Base-by-base conservation (phyloP, 2,113 vertebrate species). In the Sterrhoptilus dennistouni region DNA sequence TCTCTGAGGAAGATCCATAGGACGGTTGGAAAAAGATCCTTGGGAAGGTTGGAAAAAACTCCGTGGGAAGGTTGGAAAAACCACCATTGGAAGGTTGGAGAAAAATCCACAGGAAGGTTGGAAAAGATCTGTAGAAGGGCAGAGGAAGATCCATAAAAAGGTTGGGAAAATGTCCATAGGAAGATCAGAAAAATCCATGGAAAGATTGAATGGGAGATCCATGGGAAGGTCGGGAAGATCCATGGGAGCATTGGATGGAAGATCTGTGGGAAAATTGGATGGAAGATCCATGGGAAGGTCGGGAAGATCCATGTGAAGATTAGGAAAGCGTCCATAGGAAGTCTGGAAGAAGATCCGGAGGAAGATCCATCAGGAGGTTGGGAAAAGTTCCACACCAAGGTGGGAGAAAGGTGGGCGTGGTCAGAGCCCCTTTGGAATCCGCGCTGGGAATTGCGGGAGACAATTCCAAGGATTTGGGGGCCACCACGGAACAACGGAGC, bases 31-130 rank as follows among this genome's bases (percentile, higher is more conserved):
- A 35, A 8, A 28, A 36, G 3, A 1, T 38, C 78, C 63, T 27
- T 14, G 6, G 27, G 28, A 57, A 68, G 3, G 6, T 5, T 27
- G 40, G 40, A 1, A 7, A 25, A 54, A 25, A n/a, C n/a, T n/a
- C n/a, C n/a, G n/a, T 14, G 6, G 27, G 28, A 57, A 68, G 3
- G 6, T 5, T 27, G 40, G 40, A 1, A 7, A 25, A 54, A 25
- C 0, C 4, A 29, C 27, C 33, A 0, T 5, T 1, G 38, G 49
- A 29, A 54, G 3, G 38, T 29, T 2, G 4, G 50, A 19, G 6
- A 12, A 38, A 25, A 5, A 12, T 44, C 77, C 33, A 2, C 13
- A 2, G 33, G 40, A 66, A 56, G 12, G 40, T 3, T 1, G 0
- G 50, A 20, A 28, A 9, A 28, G 18, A 50, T 49, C n/a, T 8